These are phyloP conservation scores for Schizotus pectinicornis DNA, from an alignment of 2,888 invertebrate species.

Conservation along the genomic window DNA sequence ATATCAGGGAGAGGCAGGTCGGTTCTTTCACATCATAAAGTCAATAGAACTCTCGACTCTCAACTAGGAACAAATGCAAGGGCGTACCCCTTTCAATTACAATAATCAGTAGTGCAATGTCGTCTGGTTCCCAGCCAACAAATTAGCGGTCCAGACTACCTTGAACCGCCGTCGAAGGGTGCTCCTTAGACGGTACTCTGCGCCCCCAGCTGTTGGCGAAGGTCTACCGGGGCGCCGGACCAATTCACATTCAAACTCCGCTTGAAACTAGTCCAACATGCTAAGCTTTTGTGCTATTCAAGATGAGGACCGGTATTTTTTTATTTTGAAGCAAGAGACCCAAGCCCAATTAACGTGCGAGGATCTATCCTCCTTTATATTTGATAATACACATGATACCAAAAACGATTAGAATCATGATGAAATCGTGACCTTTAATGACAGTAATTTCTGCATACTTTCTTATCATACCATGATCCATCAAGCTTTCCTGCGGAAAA, in stretches of 20 bases:
- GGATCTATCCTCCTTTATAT: not conserved
- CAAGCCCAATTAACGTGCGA: not conserved
- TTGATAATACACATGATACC: too few relatives aligned
- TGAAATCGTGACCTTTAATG: too few relatives aligned
- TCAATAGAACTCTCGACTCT: too few relatives aligned
- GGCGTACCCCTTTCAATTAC: too few relatives aligned
- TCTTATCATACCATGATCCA: too few relatives aligned
- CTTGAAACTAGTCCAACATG: conserved; percentile 35
- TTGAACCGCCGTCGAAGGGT: conserved; percentile 34
- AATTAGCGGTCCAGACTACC: conserved; percentile 41
- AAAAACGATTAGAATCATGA: too few relatives aligned
- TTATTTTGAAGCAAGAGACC: conserved; percentile 32
- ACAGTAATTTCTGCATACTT: too few relatives aligned
- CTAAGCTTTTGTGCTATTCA: conserved; percentile 36
- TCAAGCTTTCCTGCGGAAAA: too few relatives aligned
- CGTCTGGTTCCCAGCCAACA: conserved; percentile 16
- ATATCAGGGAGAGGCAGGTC: too few relatives aligned
- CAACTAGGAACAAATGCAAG: too few relatives aligned
- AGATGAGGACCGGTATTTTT: conserved; percentile 39
- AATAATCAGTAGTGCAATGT: not conserved
- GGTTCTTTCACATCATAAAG: too few relatives aligned
- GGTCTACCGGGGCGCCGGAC: not conserved
- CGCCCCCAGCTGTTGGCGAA: conserved; percentile 6
- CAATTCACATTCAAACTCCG: conserved; percentile 32
- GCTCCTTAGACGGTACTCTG: conserved; percentile 29